Evolutionary conservation across 1,140 invertebrate genomes (phyloP).

Genomic region (Harpegnathos saltator): DNA sequence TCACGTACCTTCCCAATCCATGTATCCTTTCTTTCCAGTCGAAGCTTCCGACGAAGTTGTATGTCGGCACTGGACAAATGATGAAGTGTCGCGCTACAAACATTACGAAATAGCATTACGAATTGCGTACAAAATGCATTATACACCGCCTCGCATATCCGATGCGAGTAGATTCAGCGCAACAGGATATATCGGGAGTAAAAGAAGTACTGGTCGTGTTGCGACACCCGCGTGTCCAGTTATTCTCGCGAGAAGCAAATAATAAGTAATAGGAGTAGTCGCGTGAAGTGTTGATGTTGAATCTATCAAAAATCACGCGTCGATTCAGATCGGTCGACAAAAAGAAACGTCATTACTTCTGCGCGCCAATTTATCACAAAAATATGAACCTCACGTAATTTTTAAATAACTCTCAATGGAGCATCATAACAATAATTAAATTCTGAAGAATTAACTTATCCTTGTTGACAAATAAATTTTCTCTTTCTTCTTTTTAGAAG

Average conservation of each 20-base stretch:
- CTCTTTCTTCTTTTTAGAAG: too few relatives aligned
- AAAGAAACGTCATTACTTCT: not conserved
- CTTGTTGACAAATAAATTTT: too few relatives aligned
- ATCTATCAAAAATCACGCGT: not conserved
- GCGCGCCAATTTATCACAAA: not conserved
- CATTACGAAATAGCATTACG: too few relatives aligned
- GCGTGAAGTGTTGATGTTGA: conserved; percentile 4
- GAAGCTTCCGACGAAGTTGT: conserved; percentile 44
- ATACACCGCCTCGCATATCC: conserved; percentile 49
- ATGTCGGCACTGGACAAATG: conserved; percentile 53
- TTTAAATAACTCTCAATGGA: not conserved
- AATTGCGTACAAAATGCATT: conserved; percentile 67
- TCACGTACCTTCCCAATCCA: conserved; percentile 35
- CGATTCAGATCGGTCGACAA: not conserved
- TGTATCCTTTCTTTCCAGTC: conserved; percentile 38
- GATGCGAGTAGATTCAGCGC: conserved; percentile 52
- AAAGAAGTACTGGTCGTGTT: conserved; percentile 62
- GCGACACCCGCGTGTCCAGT: conserved; percentile 51
- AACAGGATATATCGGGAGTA: conserved; percentile 62
- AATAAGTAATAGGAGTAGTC: conserved; percentile 10
- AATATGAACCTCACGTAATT: too few relatives aligned
- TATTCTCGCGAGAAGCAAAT: conserved; percentile 37
- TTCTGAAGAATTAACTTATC: too few relatives aligned
- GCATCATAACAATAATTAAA: too few relatives aligned
- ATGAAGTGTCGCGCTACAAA: conserved; percentile 61